phyloP scores from a whole-genome alignment of 2,888 invertebrate species.

The Bhutanitis thaidina region DNA sequence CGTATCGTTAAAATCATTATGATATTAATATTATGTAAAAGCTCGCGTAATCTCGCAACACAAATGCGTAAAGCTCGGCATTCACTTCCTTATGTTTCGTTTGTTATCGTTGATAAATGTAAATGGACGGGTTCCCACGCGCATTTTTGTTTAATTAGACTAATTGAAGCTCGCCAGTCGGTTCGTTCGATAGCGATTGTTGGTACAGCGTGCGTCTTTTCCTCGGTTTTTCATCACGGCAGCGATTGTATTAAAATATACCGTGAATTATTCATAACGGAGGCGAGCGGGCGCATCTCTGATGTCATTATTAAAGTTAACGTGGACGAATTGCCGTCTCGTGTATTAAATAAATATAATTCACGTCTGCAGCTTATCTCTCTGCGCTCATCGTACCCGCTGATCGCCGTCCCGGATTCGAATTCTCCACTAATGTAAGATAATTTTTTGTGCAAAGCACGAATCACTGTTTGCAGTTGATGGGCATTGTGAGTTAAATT shows the following conservation, averaged over 20 bases:
- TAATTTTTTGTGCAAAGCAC: no score
- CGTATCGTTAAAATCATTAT: no score
- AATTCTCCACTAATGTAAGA: no score
- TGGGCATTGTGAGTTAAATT: no score
- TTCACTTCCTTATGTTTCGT: not conserved
- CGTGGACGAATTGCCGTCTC: not conserved
- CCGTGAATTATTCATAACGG: not conserved
- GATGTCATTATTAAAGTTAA: not conserved
- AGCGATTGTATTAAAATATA: not conserved
- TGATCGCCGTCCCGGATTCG: no score
- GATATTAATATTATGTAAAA: no score
- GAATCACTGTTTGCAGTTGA: no score
- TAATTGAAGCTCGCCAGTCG: not conserved
- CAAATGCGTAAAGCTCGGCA: not conserved
- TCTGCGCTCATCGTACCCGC: no score
- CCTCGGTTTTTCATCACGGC: not conserved
- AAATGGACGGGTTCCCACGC: not conserved
- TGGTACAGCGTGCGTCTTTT: not conserved
- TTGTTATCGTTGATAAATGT: not conserved
- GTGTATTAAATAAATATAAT: slow-evolving; percentile 9
- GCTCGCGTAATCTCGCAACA: not conserved
- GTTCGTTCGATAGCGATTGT: not conserved
- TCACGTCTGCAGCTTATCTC: no score
- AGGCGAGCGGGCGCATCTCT: not conserved
- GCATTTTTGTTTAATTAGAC: not conserved